A percentile compares a stretch with the other conserved stretches of the same genome.
phyloP scores from a whole-genome alignment of 2,888 invertebrate genomes.

The Apamea sordens region DNA sequence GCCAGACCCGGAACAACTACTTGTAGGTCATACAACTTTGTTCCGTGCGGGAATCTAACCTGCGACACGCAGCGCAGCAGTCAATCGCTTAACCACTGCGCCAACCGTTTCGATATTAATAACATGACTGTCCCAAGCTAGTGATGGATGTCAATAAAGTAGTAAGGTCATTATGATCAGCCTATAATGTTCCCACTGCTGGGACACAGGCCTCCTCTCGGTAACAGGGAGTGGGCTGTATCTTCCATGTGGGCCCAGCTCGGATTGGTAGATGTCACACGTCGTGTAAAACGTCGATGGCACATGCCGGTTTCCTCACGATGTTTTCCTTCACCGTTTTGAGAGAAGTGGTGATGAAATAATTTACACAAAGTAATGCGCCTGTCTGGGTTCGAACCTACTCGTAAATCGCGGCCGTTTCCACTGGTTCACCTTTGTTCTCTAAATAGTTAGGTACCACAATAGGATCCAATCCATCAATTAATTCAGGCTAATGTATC shows the following conservation, averaged over 20 bases:
- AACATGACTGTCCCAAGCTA: too few relatives aligned
- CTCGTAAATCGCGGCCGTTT: too few relatives aligned
- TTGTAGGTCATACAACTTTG: too few relatives aligned
- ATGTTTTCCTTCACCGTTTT: not conserved
- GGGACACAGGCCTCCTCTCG: not conserved
- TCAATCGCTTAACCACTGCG: too few relatives aligned
- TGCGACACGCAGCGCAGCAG: too few relatives aligned
- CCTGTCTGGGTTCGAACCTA: not conserved
- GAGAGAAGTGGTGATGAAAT: not conserved
- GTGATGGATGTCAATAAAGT: too few relatives aligned
- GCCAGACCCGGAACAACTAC: too few relatives aligned
- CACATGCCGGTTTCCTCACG: not conserved
- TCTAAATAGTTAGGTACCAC: not conserved
- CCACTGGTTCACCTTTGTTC: not conserved
- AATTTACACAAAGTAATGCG: not conserved
- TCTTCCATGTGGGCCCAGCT: too few relatives aligned
- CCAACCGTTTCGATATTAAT: too few relatives aligned
- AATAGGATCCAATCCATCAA: not conserved
- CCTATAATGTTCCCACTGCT: not conserved
- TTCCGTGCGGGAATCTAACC: too few relatives aligned
- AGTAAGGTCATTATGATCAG: too few relatives aligned
- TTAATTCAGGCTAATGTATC: slow-evolving; percentile 6
- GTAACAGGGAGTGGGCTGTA: not conserved
- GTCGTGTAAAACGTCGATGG: not conserved
- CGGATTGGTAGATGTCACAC: not conserved